Evolutionary conservation across 2,797 vertebrate genomes (phyloP).

Genomic region (Glyptemys insculpta): DNA sequence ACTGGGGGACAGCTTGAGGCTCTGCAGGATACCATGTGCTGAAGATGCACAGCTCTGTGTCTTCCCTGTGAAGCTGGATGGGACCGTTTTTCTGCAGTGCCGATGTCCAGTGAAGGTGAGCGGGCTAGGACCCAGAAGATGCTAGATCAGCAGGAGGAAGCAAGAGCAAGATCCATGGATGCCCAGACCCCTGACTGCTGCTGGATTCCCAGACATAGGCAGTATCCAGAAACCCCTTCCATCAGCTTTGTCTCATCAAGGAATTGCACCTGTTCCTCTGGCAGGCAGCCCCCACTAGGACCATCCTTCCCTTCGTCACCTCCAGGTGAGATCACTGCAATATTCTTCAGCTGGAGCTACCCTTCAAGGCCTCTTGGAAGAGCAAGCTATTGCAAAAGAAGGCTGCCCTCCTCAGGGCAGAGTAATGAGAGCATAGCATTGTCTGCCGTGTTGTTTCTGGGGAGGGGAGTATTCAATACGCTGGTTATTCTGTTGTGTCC

Average conservation of each 20-base stretch:
- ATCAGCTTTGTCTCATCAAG: not conserved
- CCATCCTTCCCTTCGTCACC: not conserved
- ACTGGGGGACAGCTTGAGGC: no score
- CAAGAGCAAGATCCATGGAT: not conserved
- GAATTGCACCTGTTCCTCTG: not conserved
- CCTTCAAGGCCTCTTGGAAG: not conserved
- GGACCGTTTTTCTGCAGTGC: not conserved
- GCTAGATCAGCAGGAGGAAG: not conserved
- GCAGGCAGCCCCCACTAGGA: no score
- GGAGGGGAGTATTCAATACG: not conserved
- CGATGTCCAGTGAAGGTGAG: not conserved
- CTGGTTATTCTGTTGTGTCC: not conserved
- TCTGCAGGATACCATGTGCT: no score
- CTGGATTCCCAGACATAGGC: not conserved
- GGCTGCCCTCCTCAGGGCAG: not conserved
- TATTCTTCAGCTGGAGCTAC: not conserved
- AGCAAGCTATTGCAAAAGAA: not conserved
- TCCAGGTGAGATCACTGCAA: not conserved
- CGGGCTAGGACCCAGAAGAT: not conserved
- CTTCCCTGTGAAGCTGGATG: no score
- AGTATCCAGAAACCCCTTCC: not conserved
- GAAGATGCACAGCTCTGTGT: no score
- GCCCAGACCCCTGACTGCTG: not conserved
- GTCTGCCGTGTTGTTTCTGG: not conserved
- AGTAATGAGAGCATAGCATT: not conserved